Conservation (phyloP, 2,113 vertebrate genomes). For the Potamarius usumacintae region DNA sequence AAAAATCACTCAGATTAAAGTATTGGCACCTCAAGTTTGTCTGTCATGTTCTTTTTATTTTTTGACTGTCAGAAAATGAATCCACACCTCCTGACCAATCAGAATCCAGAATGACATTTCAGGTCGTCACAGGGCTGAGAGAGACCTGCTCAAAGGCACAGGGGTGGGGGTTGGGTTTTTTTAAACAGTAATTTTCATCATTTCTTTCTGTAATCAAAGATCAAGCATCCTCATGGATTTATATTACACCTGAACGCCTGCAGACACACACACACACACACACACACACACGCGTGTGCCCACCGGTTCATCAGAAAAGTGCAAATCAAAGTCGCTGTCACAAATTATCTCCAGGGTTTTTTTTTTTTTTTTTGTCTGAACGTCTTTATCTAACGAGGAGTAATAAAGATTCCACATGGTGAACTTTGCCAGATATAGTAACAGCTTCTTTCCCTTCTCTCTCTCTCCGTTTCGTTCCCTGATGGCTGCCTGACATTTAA, state of each 20-base stretch:
- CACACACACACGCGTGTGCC: background rate
- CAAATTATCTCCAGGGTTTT: background rate
- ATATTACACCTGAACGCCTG: background rate
- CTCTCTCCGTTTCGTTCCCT: background rate
- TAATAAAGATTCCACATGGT: background rate
- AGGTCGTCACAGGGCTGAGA: too few relatives aligned
- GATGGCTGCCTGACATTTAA: background rate
- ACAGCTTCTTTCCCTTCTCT: background rate
- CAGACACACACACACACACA: too few relatives aligned
- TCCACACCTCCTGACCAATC: background rate
- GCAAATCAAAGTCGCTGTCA: background rate
- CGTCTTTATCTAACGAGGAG: background rate
- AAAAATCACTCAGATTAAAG: background rate
- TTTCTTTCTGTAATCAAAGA: background rate
- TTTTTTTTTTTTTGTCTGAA: background rate
- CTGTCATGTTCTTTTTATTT: too few relatives aligned
- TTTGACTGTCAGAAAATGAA: background rate
- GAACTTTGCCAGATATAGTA: background rate
- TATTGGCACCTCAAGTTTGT: too few relatives aligned
- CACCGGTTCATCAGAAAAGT: background rate
- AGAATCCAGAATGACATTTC: background rate
- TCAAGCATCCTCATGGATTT: background rate
- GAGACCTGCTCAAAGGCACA: too few relatives aligned
- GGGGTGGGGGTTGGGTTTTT: too few relatives aligned
- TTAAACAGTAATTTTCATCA: background rate